Evolutionary conservation across 2,113 vertebrate species (phyloP).

Genomic region (Burhinus bistriatus): DNA sequence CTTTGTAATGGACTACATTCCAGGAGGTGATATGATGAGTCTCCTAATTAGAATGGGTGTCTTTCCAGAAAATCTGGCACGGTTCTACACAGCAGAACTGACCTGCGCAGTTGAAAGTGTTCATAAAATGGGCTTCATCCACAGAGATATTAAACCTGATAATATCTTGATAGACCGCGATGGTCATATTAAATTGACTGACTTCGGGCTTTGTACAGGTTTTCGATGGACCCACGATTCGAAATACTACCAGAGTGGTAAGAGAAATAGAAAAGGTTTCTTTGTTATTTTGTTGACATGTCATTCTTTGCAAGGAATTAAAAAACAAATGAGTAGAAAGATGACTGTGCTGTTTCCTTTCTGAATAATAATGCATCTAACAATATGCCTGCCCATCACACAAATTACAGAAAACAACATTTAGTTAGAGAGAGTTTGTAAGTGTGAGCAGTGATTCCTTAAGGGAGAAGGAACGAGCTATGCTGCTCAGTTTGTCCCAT

Average conservation of each 20-base stretch:
- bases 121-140: slow-evolving; percentile 99
- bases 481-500: background rate
- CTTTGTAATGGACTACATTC: slow-evolving; percentile 99
- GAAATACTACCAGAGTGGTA: slow-evolving; percentile 98
- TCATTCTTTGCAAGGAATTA: background rate
- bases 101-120: slow-evolving; percentile 97
- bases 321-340: background rate
- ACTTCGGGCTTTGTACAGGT: slow-evolving; percentile 96
- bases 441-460: background rate
- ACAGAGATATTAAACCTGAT: slow-evolving; percentile 98
- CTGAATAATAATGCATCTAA: background rate
- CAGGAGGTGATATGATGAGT: slow-evolving; percentile 99
- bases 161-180: slow-evolving; percentile 98
- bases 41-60: slow-evolving; percentile 95
- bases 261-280: slow-evolving; percentile 55
- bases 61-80: slow-evolving; percentile 94
- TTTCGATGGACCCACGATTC: slow-evolving; percentile 99
- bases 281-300: background rate
- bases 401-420: background rate
- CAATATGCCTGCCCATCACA: background rate
- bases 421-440: background rate
- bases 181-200: slow-evolving; percentile 96
- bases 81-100: slow-evolving; percentile 97
- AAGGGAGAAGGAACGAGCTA: background rate
- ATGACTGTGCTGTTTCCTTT: background rate